These are phyloP conservation scores for Lytechinus pictus DNA, from an alignment of 35 echinoderm and acorn worm genomes.

Conservation along the genomic window DNA sequence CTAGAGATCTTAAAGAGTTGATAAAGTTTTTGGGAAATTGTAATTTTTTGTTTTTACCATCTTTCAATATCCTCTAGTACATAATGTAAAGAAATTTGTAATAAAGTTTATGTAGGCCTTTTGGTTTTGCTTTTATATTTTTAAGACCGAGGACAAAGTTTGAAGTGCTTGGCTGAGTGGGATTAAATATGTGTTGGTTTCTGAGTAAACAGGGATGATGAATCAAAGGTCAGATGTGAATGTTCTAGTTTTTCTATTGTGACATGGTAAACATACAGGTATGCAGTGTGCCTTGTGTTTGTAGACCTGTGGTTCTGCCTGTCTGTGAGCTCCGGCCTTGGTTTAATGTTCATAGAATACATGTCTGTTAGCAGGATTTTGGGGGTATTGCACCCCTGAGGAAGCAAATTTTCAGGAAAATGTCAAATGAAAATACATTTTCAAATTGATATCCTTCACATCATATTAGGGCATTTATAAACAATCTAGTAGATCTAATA, in stretches of 20 bases:
- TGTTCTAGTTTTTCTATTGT: not conserved
- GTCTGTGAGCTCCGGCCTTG: too few species aligned
- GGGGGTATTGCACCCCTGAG: too few species aligned
- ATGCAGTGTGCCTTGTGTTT: not conserved
- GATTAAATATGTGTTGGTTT: not conserved
- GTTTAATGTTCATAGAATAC: too few species aligned
- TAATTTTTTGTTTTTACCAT: not conserved
- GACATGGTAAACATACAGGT: not conserved
- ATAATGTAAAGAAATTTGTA: not conserved
- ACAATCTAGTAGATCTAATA: too few species aligned
- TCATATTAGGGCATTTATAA: too few species aligned
- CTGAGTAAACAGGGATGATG: not conserved
- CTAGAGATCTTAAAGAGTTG: not conserved
- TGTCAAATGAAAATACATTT: too few species aligned
- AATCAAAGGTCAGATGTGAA: not conserved
- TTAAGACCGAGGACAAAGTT: not conserved
- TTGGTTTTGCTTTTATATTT: not conserved
- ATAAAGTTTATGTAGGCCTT: not conserved
- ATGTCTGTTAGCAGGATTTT: too few species aligned
- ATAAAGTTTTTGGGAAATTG: not conserved
- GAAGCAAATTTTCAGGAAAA: too few species aligned
- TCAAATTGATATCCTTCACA: too few species aligned
- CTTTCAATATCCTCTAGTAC: not conserved
- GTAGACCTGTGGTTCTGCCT: not conserved
- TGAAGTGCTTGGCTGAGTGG: not conserved